Percentiles rank a stretch among this genome's conserved stretches.
These are phyloP conservation scores for Chlamydotis undulata DNA, from an alignment of 2,113 vertebrate species.

Conservation along the genomic window DNA sequence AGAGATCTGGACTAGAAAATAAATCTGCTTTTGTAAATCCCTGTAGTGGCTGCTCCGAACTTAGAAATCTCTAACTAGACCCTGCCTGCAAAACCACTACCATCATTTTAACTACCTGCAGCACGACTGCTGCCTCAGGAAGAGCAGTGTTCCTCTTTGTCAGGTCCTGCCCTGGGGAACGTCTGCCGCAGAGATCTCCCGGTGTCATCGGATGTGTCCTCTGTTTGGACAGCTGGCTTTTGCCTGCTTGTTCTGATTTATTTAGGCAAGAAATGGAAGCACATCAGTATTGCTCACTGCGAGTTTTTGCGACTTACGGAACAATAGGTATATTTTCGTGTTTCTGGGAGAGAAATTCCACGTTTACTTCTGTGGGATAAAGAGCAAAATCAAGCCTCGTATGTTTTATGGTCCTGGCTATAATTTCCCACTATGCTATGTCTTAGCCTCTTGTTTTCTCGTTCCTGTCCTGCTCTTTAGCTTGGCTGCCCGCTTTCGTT, in stretches of 20 bases:
- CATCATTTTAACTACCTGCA: not conserved
- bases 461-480: not conserved
- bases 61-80: too few relatives aligned
- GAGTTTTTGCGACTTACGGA: not conserved
- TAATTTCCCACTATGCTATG: not conserved
- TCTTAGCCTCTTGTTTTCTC: not conserved
- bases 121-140: not conserved
- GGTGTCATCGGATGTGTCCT: not conserved
- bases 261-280: not conserved
- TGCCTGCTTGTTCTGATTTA: not conserved
- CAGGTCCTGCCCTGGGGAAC: too few relatives aligned
- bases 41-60: not conserved
- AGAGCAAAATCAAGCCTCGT: not conserved
- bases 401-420: not conserved
- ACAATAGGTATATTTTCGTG: fast-evolving
- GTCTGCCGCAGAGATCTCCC: not conserved
- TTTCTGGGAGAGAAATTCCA: not conserved
- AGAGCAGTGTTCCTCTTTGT: not conserved
- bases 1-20: not conserved
- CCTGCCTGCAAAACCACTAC: not conserved
- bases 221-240: not conserved
- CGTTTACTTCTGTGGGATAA: not conserved
- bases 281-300: not conserved
- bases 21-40: not conserved
- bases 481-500: not conserved